phyloP scores from a whole-genome alignment of 2,888 invertebrate genomes.

The Campoletis raptor region DNA sequence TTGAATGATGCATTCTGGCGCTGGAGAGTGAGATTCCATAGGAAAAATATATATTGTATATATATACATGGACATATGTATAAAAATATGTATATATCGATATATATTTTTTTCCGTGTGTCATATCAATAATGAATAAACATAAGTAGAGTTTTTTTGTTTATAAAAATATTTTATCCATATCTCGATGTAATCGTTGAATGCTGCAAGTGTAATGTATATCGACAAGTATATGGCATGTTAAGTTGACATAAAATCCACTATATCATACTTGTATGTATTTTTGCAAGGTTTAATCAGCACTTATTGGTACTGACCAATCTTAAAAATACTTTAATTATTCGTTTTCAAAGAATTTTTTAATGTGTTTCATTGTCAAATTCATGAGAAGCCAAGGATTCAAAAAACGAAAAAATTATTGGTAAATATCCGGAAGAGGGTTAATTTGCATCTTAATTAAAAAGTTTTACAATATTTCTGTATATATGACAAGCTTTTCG shows the following conservation, averaged over 20 bases:
- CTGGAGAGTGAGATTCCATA: constrained; percentile 56
- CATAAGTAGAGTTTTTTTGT: constrained; percentile 8
- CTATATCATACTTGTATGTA: neutral
- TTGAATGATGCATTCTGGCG: constrained; percentile 51
- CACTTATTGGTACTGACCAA: neutral
- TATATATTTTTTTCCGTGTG: constrained; percentile 43
- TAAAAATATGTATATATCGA: neutral
- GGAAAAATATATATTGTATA: neutral
- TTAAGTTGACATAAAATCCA: constrained; percentile 45
- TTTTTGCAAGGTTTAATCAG: neutral
- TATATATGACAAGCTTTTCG: neutral
- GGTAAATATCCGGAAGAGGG: neutral
- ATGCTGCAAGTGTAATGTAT: constrained; percentile 65
- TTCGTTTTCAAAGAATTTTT: neutral
- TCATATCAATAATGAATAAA: constrained; percentile 20
- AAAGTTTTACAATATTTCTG: neutral
- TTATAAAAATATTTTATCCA: constrained; percentile 26
- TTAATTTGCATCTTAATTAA: neutral
- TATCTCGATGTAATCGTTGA: constrained; percentile 54
- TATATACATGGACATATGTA: neutral
- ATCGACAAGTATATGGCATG: constrained; percentile 44
- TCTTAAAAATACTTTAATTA: neutral
- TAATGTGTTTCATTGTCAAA: no score
- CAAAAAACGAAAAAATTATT: neutral
- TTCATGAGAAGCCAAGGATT: neutral